Evolutionary conservation across 2,113 vertebrate species (phyloP).

Genomic region (Chamaetylas fuelleborni): DNA sequence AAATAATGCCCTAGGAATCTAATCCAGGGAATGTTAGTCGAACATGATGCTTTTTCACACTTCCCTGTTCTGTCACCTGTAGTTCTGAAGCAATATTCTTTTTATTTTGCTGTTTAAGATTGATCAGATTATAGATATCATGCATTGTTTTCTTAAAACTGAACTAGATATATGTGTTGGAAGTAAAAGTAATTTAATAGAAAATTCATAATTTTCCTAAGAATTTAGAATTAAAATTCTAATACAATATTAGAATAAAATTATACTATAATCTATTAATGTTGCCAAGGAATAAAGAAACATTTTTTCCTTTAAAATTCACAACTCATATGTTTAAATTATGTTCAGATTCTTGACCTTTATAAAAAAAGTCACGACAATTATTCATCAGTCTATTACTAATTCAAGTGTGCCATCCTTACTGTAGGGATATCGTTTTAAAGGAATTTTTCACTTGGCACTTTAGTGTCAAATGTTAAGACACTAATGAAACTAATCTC

Average conservation of each 20-base stretch:
- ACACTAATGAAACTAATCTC: neutral
- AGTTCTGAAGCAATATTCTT: neutral
- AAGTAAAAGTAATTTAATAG: neutral
- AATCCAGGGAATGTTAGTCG: neutral
- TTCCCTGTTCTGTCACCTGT: neutral
- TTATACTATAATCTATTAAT: neutral
- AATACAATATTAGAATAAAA: neutral
- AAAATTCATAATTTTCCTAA: neutral
- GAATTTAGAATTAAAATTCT: neutral
- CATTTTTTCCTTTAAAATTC: neutral
- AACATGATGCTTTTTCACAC: neutral
- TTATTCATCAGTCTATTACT: neutral
- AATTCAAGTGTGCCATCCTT: neutral
- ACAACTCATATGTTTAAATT: neutral
- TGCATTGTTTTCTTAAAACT: neutral
- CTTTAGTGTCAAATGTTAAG: neutral
- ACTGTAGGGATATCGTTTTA: neutral
- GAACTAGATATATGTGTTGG: neutral
- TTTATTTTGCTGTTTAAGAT: neutral
- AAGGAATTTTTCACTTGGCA: neutral
- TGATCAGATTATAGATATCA: neutral
- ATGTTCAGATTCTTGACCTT: neutral
- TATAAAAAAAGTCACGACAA: neutral
- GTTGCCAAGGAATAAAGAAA: neutral
- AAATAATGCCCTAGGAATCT: neutral